phyloP scores from a whole-genome alignment of 2,888 invertebrate species.

The Drosophila robusta region DNA sequence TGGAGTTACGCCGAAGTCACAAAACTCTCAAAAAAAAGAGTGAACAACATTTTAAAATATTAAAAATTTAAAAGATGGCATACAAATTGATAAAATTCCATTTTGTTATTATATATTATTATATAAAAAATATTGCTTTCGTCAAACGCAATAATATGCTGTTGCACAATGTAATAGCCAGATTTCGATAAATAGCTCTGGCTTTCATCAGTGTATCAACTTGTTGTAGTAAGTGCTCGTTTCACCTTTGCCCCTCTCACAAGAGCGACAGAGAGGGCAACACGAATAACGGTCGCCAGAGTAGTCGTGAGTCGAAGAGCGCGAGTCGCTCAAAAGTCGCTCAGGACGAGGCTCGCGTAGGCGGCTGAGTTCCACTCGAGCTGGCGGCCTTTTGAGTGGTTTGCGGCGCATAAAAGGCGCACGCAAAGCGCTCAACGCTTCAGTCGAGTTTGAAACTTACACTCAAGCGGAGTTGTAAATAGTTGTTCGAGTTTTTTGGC shows the following conservation, averaged over 20 bases:
- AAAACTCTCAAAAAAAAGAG: too few species aligned
- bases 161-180: not conserved
- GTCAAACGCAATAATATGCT: too few species aligned
- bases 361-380: conserved; percentile 56
- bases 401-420: conserved; percentile 71
- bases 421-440: conserved; percentile 76
- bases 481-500: conserved; percentile 83
- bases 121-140: too few species aligned
- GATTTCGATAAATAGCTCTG: not conserved
- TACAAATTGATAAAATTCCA: too few species aligned
- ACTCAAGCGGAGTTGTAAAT: conserved; percentile 84
- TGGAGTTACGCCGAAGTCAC: too few species aligned
- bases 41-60: too few species aligned
- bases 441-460: conserved; percentile 85
- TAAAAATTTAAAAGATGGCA: too few species aligned
- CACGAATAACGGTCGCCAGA: conserved; percentile 8
- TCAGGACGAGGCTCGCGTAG: conserved; percentile 41
- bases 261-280: not conserved
- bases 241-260: conserved; percentile 33
- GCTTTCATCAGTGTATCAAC: conserved; percentile 31
- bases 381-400: conserved; percentile 40
- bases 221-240: conserved; percentile 36
- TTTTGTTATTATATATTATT: too few species aligned
- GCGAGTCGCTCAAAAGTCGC: not conserved
- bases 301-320: conserved; percentile 25